Percentiles rank a stretch among this genome's conserved stretches.
Conservation (phyloP, 2,113 vertebrate species). For the Stegostoma tigrinum region DNA sequence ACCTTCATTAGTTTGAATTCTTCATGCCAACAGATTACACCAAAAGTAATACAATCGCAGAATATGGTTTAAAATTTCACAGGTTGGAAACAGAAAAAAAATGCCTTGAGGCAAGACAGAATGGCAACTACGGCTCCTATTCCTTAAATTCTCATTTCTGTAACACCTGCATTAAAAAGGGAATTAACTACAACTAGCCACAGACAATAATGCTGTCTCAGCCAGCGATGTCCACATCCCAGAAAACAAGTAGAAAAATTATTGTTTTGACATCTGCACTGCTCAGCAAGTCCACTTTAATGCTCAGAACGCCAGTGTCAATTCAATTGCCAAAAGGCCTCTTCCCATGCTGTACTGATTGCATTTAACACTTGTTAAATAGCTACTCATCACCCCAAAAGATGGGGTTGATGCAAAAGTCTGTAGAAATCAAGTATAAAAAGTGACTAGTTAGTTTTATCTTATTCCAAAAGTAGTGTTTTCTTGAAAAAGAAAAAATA, state of each 20-base stretch:
- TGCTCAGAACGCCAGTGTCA: no score
- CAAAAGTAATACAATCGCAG: not conserved
- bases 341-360: no score
- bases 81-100: not conserved
- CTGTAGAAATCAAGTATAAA: not conserved
- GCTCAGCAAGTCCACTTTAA: not conserved
- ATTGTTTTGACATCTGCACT: not conserved
- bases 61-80: not conserved
- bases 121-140: no score
- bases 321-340: no score
- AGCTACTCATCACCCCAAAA: not conserved
- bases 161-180: not conserved
- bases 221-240: no score
- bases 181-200: no score
- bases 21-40: not conserved
- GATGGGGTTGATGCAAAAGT: not conserved
- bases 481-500: conserved; percentile 32
- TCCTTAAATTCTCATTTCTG: not conserved
- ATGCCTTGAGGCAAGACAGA: not conserved
- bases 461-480: not conserved
- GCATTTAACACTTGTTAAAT: not conserved
- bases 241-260: not conserved
- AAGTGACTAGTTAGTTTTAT: not conserved
- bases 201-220: no score
- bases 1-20: not conserved